Conservation (phyloP, 2,113 vertebrate species). For the Ptilonorhynchus violaceus region DNA sequence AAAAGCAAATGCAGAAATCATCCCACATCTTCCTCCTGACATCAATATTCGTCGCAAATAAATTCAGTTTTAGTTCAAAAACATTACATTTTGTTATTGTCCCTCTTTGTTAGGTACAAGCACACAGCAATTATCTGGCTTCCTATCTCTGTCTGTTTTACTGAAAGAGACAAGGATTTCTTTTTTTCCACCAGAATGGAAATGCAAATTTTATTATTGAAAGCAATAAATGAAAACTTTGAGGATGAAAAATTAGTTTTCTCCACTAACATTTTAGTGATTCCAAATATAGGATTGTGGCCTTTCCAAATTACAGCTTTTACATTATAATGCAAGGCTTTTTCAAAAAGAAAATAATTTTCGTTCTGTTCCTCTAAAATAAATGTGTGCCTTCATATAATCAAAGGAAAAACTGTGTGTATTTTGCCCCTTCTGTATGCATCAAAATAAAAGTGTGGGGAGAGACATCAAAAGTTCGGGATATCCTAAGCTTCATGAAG, state of each 20-base stretch:
- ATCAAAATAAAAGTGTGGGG: neutral
- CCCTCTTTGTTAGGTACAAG: neutral
- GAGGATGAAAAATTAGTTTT: slow-evolving; percentile 1
- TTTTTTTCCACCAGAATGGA: neutral
- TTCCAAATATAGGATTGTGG: neutral
- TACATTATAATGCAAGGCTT: neutral
- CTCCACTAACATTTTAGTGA: neutral
- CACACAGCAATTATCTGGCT: neutral
- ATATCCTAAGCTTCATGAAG: neutral
- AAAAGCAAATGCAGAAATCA: neutral
- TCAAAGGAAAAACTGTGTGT: neutral
- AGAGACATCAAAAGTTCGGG: neutral
- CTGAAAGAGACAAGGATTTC: neutral
- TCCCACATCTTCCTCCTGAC: neutral
- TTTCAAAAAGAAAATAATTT: slow-evolving; percentile 7
- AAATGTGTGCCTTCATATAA: neutral
- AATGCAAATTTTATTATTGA: slow-evolving; percentile 48
- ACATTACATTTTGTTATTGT: slow-evolving; percentile 20
- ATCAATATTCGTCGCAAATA: neutral
- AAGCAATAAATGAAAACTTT: neutral
- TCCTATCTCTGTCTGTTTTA: neutral
- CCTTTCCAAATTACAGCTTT: slow-evolving; percentile 28
- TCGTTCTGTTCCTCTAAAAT: neutral
- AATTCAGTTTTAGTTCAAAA: neutral
- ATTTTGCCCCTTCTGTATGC: neutral